Conservation (phyloP, 2,888 invertebrate genomes). For the Ormyrus pomaceus region DNA sequence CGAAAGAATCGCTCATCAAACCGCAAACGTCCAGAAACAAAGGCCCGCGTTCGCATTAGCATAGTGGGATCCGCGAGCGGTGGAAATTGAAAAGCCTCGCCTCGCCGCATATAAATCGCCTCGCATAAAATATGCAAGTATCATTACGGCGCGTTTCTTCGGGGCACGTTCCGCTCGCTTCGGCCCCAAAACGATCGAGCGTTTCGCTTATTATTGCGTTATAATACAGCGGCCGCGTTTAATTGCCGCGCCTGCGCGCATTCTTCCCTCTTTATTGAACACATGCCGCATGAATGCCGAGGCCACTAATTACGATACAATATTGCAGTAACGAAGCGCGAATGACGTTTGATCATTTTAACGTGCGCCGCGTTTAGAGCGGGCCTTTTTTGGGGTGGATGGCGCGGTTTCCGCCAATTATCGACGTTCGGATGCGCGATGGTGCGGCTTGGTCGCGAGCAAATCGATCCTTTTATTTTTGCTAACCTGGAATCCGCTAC, state of each 20-base stretch:
- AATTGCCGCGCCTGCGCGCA: conserved; percentile 14
- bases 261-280: conserved; percentile 31
- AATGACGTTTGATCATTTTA: conserved; percentile 31
- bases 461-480: too few species aligned
- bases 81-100: conserved; percentile 23
- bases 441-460: too few species aligned
- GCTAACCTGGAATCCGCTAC: too few species aligned
- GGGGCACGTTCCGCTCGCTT: background rate
- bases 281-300: conserved; percentile 2
- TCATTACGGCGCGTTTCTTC: background rate
- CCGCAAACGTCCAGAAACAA: too few species aligned
- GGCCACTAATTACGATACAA: conserved; percentile 55
- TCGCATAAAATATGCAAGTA: conserved; percentile 8
- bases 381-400: too few species aligned
- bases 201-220: background rate
- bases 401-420: too few species aligned
- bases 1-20: too few species aligned
- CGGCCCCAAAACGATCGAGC: background rate
- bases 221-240: conserved; percentile 27
- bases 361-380: background rate
- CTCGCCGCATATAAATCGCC: conserved; percentile 27
- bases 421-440: too few species aligned
- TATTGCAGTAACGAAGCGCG: conserved; percentile 53
- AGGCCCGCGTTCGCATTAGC: too few species aligned
- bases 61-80: background rate